Evolutionary conservation across 2,113 vertebrate genomes (phyloP), one percentile per base, ranked within the genome.

Genomic region (Dromaius novaehollandiae): DNA sequence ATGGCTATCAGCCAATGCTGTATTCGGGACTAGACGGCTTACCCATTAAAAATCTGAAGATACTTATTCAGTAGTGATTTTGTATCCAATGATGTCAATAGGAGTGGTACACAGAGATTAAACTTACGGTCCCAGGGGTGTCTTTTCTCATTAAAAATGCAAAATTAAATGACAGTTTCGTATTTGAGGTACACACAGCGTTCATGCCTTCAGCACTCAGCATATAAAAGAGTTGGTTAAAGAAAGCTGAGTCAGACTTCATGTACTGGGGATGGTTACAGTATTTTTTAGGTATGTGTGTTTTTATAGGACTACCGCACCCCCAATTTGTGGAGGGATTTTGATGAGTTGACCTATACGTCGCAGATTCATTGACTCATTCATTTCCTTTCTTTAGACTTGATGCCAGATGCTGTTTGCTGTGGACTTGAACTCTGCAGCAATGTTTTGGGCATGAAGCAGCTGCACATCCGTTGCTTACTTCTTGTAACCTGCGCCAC

Each of bases 81-180:
- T 28, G 71, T 85, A 87, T 81, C 55, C 34, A 38, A 14, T 38
- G 22, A 42, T 90, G 60, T 81, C 82, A 81, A 30, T 15, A n/a
- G 71, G 40, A 75, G 28, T 1, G 0, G 55, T 50, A 71, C 36
- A 25, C 70, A 78, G 28, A 83, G 55, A 71, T 88, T 60, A 81
- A 51, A 88, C 11, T 50, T 77, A 64, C 0, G 0, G 64, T 69
- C 63, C 4, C 4, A 46, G 13, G 16, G 6, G 40, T 77, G 34
- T 85, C 34, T 94, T 94, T 93, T 92, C 75, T 76, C 2, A 1
- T 78, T 81, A 68, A 75, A 96, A 95, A 84, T 44, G 28, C 50
- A 88, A 89, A 94, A 93, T 88, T 91, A 95, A 97, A 88, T 74
- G 32, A 70, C 76, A 68, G 8, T 50, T 95, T 44, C 93, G 73